phyloP scores from a whole-genome alignment of 2,888 invertebrate species.

The Phorcus lineatus region DNA sequence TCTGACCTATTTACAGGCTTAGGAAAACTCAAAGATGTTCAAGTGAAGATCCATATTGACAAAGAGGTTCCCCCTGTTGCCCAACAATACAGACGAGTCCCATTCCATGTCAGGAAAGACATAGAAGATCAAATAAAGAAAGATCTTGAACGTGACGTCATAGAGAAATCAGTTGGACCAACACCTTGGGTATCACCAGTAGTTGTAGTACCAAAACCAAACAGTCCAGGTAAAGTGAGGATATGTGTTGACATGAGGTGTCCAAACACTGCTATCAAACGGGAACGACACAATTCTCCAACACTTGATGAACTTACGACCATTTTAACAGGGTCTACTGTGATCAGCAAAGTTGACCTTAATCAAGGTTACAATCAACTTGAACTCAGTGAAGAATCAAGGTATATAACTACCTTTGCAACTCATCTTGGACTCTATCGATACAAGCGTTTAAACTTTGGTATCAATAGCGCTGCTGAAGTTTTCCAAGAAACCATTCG shows the following conservation, averaged over 20 bases:
- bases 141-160: not conserved
- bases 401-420: constrained; percentile 54
- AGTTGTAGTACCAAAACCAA: too few species aligned
- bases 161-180: not conserved
- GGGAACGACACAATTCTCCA: constrained; percentile 35
- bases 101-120: not conserved
- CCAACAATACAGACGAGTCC: too few species aligned
- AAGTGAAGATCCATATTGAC: not conserved
- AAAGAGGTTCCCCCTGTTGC: not conserved
- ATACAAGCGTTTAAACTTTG: constrained; percentile 50
- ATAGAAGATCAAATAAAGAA: not conserved
- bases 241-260: constrained; percentile 42
- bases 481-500: constrained; percentile 40
- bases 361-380: constrained; percentile 53
- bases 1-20: not conserved
- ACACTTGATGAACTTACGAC: constrained; percentile 46
- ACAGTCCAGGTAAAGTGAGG: too few species aligned
- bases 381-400: constrained; percentile 44
- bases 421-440: constrained; percentile 47
- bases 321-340: constrained; percentile 33
- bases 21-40: not conserved
- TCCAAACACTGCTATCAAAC: constrained; percentile 36
- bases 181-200: too few species aligned
- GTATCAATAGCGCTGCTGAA: constrained; percentile 46
- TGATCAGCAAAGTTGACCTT: constrained; percentile 54